Percentiles rank a stretch among this genome's conserved stretches.
These are phyloP conservation scores for Catharus ustulatus DNA, from an alignment of 2,797 vertebrate genomes.

Conservation along the genomic window DNA sequence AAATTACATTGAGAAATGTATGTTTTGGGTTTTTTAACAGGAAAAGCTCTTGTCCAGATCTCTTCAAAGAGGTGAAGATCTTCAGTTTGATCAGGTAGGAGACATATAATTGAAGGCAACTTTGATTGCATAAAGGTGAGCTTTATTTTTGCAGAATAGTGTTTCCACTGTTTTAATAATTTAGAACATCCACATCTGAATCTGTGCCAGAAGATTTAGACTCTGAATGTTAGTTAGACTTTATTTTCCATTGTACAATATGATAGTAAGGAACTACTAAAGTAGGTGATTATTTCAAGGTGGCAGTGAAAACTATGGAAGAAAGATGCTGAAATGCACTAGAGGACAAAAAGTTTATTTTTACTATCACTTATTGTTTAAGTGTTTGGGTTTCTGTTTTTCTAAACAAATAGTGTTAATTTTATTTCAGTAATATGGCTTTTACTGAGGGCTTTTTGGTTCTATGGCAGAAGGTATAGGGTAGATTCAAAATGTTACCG, in stretches of 20 bases:
- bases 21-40: slow-evolving; percentile 65
- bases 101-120: background rate
- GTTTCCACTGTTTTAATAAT: background rate
- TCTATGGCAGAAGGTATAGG: background rate
- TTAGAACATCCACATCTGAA: background rate
- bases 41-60: slow-evolving; percentile 97
- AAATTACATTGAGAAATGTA: background rate
- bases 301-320: background rate
- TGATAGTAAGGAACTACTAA: background rate
- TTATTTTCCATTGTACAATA: background rate
- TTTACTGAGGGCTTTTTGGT: background rate
- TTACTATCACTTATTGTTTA: background rate
- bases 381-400: background rate
- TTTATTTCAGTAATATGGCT: background rate
- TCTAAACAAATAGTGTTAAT: background rate
- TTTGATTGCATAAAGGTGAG: background rate
- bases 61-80: slow-evolving; percentile 98
- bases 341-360: background rate
- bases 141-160: background rate
- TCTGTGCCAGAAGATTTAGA: background rate
- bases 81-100: slow-evolving; percentile 98
- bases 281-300: background rate
- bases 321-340: background rate
- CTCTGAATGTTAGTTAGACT: background rate
- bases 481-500: background rate